Base-by-base conservation (phyloP, 2,888 invertebrate genomes). In the Sesia bembeciformis region DNA sequence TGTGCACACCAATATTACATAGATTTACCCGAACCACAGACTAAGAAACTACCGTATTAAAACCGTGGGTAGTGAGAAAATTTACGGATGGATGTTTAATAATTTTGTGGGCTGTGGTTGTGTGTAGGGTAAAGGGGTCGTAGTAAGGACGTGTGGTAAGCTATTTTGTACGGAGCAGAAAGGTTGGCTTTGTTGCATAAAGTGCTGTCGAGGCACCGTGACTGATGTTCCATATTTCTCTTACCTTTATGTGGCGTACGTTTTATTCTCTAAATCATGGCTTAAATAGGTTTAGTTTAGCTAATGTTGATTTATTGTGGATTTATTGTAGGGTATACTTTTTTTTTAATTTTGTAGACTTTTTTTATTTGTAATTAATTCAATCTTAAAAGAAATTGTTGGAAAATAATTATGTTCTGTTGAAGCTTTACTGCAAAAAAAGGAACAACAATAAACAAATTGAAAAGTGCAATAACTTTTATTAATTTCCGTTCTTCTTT, bases 151-250 rank as follows among this genome's bases (percentile, higher is more conserved):
- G 63, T 59, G 64, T 60, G 62, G 61, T 64, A 64, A 66, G 62
- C 50, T 39, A 50, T 8, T 50, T 50, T 50, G 50, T 50, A 39
- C 46, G 8, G 7, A 68, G 64, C 60, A 65, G 67, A 72, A 50
- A 70, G 67, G 66, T 64, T 63, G 66, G 65, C 66, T 72, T 74
- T 75, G 74, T 74, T 69, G 71, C 66, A 64, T 61, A 70, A 72
- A 69, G 50, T 50, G 50, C 39, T 66, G 71, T 68, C 66, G 70
- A 70, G 67, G 68, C 70, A 71, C 67, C 71, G 67, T 69, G 70
- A 72, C 63, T 67, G 72, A 72, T 74, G 72, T 66, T 65, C 61
- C 50, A 50, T 50, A 50, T 50, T 39, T 39, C 7, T 50, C 50
- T 50, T 6, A 38, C 63, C 23, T 8, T 46, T 46, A 46, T 46